Evolutionary conservation across 2,113 vertebrate species (phyloP).

Genomic region (Dromaius novaehollandiae): DNA sequence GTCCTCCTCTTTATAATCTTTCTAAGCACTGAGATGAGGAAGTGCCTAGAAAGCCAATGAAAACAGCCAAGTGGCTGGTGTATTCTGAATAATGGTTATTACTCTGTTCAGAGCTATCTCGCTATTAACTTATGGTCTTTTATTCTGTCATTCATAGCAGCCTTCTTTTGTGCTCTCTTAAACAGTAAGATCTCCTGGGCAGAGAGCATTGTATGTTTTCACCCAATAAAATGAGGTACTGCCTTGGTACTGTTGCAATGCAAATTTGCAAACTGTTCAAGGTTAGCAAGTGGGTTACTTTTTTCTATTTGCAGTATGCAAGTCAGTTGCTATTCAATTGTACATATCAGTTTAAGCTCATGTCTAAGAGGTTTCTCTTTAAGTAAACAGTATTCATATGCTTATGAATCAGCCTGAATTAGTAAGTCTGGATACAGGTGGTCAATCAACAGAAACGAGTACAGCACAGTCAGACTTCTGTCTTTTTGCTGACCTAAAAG

Average conservation of each 20-base stretch:
- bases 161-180: neutral
- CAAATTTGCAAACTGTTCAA: neutral
- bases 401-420: neutral
- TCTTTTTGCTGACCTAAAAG: neutral
- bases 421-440: neutral
- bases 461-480: neutral
- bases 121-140: neutral
- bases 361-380: neutral
- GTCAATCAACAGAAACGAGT: neutral
- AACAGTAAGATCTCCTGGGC: neutral
- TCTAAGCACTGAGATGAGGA: neutral
- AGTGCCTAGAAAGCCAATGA: neutral
- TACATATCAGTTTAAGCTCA: neutral
- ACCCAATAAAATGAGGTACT: neutral
- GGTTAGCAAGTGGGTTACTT: neutral
- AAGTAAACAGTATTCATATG: neutral
- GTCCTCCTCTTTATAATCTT: neutral
- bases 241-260: neutral
- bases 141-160: neutral
- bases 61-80: neutral
- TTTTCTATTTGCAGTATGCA: neutral
- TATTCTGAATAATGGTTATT: neutral
- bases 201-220: neutral
- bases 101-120: neutral
- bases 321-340: neutral